Base-by-base conservation (phyloP, 1,140 invertebrate genomes). In the Arion vulgaris region DNA sequence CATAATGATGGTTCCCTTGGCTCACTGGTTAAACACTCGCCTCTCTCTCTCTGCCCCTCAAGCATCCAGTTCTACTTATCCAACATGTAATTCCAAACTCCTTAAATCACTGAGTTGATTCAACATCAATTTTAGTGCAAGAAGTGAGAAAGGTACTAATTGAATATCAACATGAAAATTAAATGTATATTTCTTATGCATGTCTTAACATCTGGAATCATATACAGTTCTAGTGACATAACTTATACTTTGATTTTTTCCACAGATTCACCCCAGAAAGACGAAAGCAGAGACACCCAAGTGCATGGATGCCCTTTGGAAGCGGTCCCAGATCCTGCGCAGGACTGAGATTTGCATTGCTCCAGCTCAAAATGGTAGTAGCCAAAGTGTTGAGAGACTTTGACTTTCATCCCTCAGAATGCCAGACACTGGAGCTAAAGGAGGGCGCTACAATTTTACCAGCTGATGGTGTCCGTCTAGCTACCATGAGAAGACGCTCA, bases 291-390 rank as follows among this genome's bases (percentile, higher is more conserved):
- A 85, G 88, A 51, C 88, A 91, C 76, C 87, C 87, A 15, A 86
- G 88, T 83, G 85, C 89, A 15, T 92, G 87, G 85, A 84, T 92
- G 78, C 89, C 92, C 0, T 92, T 92, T 80, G 92, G 91, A 0
- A 90, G 90, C 15, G 93, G 93, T 34, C 93, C 93, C 0, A 84
- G 93, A 74, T 90, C 90, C 68, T 93, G 93, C 86, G 91, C 93
- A 19, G 93, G 93, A 23, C 88, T 92, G 66, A 86, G 92, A 28
- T 89, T 93, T 39, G 93, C 92, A 15, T 79, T 90, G 41, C 82
- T 92, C 57, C 91, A 92, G 85, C 86, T 88, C 19, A 93, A 93
- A 86, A 87, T 92, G 83, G 85, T 88, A 57, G 86, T 90, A 51
- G 86, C 87, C 26, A 85, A 86, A 45, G 72, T 91, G 28, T 78